Conservation (phyloP, 1,140 invertebrate genomes). For the Drosophila fuyamai region DNA sequence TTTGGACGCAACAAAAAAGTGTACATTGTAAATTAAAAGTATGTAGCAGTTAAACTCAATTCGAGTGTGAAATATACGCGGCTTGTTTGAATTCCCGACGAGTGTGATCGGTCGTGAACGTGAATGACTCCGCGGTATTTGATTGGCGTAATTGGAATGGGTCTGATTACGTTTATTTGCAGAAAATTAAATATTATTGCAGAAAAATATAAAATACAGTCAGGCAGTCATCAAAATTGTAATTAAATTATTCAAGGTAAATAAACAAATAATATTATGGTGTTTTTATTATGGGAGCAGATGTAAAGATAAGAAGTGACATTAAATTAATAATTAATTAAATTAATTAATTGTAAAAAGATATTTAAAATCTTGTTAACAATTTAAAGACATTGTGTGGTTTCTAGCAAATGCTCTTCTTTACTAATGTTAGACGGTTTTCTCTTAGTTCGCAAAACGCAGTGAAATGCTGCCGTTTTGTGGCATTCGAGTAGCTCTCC, state of each 20-base stretch:
- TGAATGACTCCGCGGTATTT: constrained; percentile 6
- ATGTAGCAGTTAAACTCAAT: constrained; percentile 31
- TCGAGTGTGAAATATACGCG: constrained; percentile 45
- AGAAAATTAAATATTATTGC: constrained; percentile 26
- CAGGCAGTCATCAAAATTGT: not conserved
- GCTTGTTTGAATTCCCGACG: constrained; percentile 10
- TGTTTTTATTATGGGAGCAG: not conserved
- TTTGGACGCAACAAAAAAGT: constrained; percentile 11
- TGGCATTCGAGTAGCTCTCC: constrained; percentile 17
- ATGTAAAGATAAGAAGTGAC: no score
- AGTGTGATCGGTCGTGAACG: constrained; percentile 21
- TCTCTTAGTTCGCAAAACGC: not conserved
- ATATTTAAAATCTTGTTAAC: no score
- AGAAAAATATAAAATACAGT: not conserved
- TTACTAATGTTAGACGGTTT: not conserved
- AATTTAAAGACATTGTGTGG: no score
- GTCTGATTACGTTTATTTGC: constrained; percentile 1
- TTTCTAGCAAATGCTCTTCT: no score
- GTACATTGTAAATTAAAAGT: constrained; percentile 32
- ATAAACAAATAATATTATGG: not conserved
- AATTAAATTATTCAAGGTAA: constrained; percentile 2
- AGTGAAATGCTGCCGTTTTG: not conserved
- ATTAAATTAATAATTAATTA: no score
- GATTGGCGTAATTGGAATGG: constrained; percentile 2
- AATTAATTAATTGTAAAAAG: no score